Conservation (phyloP, 2,797 vertebrate species). For the Siniperca scherzeri region DNA sequence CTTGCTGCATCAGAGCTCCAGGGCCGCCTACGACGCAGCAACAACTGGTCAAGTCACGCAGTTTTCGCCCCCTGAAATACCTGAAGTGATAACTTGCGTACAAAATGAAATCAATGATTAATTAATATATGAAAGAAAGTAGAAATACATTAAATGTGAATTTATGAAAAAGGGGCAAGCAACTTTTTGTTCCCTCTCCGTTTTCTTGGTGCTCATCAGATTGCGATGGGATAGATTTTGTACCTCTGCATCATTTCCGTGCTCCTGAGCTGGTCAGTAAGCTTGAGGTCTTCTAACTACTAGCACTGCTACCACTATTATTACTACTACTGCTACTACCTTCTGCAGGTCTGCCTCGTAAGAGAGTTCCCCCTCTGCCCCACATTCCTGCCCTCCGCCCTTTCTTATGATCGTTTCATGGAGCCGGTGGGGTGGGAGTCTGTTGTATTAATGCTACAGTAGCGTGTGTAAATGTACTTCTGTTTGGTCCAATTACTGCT, state of each 20-base stretch:
- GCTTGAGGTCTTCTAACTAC: slow-evolving; percentile 56
- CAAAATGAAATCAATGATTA: slow-evolving; percentile 48
- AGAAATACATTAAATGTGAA: slow-evolving; percentile 67
- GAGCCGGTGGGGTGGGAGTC: slow-evolving; percentile 73
- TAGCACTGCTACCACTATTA: slow-evolving; percentile 57
- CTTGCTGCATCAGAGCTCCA: slow-evolving; percentile 2
- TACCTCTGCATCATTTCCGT: slow-evolving; percentile 51
- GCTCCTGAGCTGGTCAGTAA: slow-evolving; percentile 58
- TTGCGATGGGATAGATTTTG: slow-evolving; percentile 82
- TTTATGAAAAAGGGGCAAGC: slow-evolving; percentile 35
- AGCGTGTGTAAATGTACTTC: slow-evolving; percentile 90
- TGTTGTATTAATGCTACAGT: slow-evolving; percentile 88
- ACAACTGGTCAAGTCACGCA: not conserved
- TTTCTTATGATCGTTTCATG: slow-evolving; percentile 29
- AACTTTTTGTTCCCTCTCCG: slow-evolving; percentile 75
- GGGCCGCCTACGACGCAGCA: slow-evolving; percentile 40
- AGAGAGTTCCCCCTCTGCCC: slow-evolving; percentile 49
- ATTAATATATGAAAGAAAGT: slow-evolving; percentile 41
- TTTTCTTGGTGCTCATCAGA: slow-evolving; percentile 87
- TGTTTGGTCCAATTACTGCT: slow-evolving; percentile 87
- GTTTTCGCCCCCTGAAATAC: slow-evolving; percentile 66
- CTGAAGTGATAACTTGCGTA: slow-evolving; percentile 75
- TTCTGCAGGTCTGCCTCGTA: slow-evolving; percentile 69
- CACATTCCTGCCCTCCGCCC: slow-evolving; percentile 15
- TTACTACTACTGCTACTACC: slow-evolving; percentile 67